Evolutionary conservation across 2,888 invertebrate genomes (phyloP), one percentile per base, ranked within the genome.

Genomic region (Rhabditophanes sp.): DNA sequence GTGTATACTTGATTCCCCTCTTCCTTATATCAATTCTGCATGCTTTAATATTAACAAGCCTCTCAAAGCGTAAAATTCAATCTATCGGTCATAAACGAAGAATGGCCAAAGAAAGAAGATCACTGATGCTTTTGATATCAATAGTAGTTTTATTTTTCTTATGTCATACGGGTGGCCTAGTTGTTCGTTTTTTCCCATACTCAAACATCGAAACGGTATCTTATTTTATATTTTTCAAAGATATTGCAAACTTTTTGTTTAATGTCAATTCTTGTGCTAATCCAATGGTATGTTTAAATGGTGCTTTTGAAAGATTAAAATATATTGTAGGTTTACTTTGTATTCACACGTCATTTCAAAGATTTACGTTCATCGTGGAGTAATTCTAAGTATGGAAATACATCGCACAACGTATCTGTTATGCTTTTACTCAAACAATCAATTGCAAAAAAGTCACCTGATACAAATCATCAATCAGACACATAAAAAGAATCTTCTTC

Each of bases 151-250:
- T 56, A 17, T 62, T 62, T 41, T 59, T 62, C 25, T 22, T 50
- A 20, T 64, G 62, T 33, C 62, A 62, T 33, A 63, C 62, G 6
- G 60, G 56, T 54, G 61, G 61, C 26, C 38, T 61, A 16, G 42
- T 53, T 5, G 48, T 55, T 31, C 52, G 61, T 22, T 53, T 60
- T 25, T 37, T 63, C 21, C 50, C 58, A 27, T 44, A 45, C 25
- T 28, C 38, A 20, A 42, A 49, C 28, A 50, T 50, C 32, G 46
- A 47, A 18, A 41, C 49, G 33, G 41, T 37, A 15, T 30, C 31
- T 6, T 49, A 52, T 25, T 56, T 46, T 35, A 50, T 59, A 5
- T 44, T 60, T 15, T 28, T 50, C 24, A 61, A 55, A 37, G 61
- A 62, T 34, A 32, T 62, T 22, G 50, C 54, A 39, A 64, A 62